These are phyloP conservation scores for Garrulus glandarius DNA, from an alignment of 2,797 vertebrate genomes.

Conservation along the genomic window DNA sequence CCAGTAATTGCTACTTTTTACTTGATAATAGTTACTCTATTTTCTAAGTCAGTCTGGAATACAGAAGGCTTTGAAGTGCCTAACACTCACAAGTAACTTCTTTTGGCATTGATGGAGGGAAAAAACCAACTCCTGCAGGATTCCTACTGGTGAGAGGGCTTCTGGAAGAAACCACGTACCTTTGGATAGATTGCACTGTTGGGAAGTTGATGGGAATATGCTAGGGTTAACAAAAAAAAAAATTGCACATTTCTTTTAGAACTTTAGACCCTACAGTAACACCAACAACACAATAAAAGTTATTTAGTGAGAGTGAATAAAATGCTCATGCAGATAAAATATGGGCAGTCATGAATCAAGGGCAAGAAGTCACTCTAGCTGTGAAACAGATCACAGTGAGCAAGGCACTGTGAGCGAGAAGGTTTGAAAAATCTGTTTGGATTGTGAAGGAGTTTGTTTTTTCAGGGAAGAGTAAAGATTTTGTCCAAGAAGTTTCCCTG, in stretches of 20 bases:
- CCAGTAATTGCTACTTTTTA: background rate
- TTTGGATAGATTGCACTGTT: background rate
- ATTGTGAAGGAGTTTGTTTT: background rate
- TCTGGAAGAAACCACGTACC: background rate
- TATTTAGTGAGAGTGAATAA: background rate
- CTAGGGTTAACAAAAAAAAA: background rate
- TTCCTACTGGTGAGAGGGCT: background rate
- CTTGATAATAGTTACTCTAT: background rate
- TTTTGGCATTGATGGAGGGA: background rate
- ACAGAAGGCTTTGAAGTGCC: background rate
- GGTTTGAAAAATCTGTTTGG: background rate
- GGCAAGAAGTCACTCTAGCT: background rate
- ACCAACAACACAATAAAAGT: background rate
- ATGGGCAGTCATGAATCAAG: background rate
- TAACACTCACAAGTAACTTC: background rate
- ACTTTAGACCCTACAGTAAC: background rate
- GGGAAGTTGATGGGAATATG: background rate
- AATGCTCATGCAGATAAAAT: background rate
- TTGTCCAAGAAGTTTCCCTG: background rate
- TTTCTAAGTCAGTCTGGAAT: background rate
- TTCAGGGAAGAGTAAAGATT: background rate
- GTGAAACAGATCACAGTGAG: background rate
- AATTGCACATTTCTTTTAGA: background rate
- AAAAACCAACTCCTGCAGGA: background rate
- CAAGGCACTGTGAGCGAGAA: background rate